Evolutionary conservation across 2,797 vertebrate genomes (phyloP).

Genomic region (Acipenser ruthenus): DNA sequence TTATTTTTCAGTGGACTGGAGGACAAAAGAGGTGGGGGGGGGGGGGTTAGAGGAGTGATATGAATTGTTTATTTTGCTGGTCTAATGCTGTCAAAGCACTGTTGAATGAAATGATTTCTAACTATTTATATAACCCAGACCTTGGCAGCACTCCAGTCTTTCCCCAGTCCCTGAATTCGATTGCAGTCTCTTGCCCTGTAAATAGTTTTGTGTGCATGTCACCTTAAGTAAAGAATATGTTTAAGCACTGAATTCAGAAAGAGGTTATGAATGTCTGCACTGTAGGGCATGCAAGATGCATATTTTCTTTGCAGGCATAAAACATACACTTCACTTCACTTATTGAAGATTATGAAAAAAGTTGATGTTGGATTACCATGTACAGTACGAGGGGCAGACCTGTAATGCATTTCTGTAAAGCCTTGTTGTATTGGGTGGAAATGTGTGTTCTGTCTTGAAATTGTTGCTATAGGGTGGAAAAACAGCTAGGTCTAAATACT

Average conservation of each 20-base stretch:
- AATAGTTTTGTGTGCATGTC: conserved; percentile 54
- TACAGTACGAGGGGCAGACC: too few relatives aligned
- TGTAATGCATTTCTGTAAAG: too few relatives aligned
- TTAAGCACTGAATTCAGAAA: conserved; percentile 45
- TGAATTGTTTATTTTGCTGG: conserved; percentile 48
- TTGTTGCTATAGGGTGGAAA: too few relatives aligned
- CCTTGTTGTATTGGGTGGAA: too few relatives aligned
- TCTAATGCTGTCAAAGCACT: conserved; percentile 43
- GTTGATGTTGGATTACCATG: too few relatives aligned
- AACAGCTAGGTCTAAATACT: too few relatives aligned
- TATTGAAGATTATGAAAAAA: too few relatives aligned
- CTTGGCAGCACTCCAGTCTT: conserved; percentile 58
- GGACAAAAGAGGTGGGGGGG: conserved; percentile 15
- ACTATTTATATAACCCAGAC: conserved; percentile 60
- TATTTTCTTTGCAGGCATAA: too few relatives aligned
- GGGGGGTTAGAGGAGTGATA: conserved; percentile 6
- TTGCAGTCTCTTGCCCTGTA: conserved; percentile 57
- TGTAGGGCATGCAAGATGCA: conserved; percentile 3
- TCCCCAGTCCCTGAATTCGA: conserved; percentile 56
- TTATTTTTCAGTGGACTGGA: conserved; percentile 16
- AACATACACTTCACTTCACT: background rate
- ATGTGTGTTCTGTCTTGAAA: too few relatives aligned
- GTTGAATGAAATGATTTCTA: conserved; percentile 51
- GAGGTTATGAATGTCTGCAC: conserved; percentile 7
- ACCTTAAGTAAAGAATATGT: conserved; percentile 51